Conservation (phyloP, 2,797 vertebrate species). For the Huso huso region DNA sequence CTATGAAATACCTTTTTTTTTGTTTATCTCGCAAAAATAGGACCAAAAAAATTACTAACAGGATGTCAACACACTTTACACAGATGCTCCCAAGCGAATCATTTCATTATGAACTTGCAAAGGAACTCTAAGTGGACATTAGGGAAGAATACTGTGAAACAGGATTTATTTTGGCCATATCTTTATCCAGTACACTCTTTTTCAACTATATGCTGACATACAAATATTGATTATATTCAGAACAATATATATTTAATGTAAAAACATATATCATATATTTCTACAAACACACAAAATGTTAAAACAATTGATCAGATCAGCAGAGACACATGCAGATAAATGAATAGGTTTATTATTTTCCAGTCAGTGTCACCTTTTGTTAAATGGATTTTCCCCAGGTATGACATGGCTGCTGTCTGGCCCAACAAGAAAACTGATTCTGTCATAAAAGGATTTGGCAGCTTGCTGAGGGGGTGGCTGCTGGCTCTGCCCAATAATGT, state of each 20-base stretch:
- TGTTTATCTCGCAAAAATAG: not conserved
- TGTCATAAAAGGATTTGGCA: constrained; percentile 84
- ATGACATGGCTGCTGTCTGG: constrained; percentile 84
- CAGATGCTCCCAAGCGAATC: not conserved
- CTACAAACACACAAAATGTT: no score
- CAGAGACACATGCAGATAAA: no score
- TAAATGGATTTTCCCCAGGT: constrained; percentile 85
- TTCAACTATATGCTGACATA: no score
- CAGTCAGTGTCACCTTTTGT: constrained; percentile 72
- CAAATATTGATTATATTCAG: no score
- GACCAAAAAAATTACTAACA: constrained; percentile 4
- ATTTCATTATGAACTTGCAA: no score
- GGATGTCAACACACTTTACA: constrained; percentile 2
- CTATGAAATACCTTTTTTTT: not conserved
- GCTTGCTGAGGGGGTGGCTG: constrained; percentile 68
- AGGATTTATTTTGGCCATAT: no score
- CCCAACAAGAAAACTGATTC: constrained; percentile 84
- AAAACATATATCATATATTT: no score
- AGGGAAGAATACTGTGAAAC: no score
- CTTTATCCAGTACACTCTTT: no score
- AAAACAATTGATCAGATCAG: no score
- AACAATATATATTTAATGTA: no score
- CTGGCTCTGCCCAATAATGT: constrained; percentile 70
- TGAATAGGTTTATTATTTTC: not conserved
- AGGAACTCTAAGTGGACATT: no score